Evolutionary conservation across 1,140 invertebrate genomes (phyloP).

Genomic region (Philaenus spumarius): DNA sequence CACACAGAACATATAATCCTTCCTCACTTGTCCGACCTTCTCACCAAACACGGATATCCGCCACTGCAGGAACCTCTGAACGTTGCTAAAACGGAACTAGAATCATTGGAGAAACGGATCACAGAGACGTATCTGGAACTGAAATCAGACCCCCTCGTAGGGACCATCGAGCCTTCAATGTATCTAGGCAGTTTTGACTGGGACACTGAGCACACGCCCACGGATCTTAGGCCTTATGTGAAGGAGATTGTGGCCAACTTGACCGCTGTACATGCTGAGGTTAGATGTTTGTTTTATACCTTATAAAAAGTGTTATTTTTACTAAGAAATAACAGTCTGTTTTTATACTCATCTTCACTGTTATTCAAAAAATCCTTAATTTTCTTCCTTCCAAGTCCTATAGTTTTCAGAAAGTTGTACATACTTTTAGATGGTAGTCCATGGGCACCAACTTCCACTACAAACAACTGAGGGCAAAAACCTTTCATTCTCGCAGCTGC

Average conservation of each 20-base stretch:
- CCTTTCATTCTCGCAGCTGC: no score
- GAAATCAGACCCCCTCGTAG: slow-evolving; percentile 87
- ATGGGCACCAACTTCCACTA: no score
- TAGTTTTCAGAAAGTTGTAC: no score
- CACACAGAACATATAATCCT: slow-evolving; percentile 71
- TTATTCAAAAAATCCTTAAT: no score
- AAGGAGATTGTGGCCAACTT: slow-evolving; percentile 90
- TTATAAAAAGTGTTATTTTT: no score
- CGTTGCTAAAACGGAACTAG: slow-evolving; percentile 49
- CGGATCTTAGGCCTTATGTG: slow-evolving; percentile 78
- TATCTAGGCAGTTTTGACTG: slow-evolving; percentile 72
- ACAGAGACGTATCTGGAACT: slow-evolving; percentile 82
- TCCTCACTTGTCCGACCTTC: slow-evolving; percentile 54
- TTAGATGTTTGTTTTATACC: slow-evolving; percentile 43
- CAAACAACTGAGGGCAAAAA: no score
- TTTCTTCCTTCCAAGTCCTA: no score
- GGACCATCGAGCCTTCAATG: slow-evolving; percentile 93
- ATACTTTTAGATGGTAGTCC: no score
- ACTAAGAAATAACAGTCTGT: no score
- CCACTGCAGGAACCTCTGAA: slow-evolving; percentile 55
- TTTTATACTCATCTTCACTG: no score
- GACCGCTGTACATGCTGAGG: slow-evolving; percentile 88
- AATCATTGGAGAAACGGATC: slow-evolving; percentile 59
- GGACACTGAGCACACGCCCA: slow-evolving; percentile 64
- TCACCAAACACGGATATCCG: slow-evolving; percentile 61